These are phyloP conservation scores for Motacilla tschutschensis DNA, from an alignment of 2,113 vertebrate genomes.

Conservation along the genomic window DNA sequence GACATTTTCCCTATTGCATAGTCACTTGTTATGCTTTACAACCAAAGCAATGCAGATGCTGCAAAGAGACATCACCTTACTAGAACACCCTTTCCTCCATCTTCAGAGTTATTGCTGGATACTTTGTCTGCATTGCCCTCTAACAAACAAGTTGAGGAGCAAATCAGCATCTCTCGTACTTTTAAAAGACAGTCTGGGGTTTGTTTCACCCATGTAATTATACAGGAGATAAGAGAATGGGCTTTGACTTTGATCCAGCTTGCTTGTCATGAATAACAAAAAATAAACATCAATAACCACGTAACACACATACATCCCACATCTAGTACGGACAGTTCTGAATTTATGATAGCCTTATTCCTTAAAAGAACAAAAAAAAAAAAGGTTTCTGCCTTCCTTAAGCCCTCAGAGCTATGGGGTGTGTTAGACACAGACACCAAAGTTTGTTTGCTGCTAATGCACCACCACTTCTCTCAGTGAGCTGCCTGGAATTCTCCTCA, in stretches of 20 bases:
- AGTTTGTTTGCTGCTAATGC: neutral
- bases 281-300: neutral
- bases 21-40: neutral
- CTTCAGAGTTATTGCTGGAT: neutral
- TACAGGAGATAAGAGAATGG: neutral
- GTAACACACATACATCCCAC: neutral
- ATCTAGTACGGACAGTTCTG: neutral
- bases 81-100: neutral
- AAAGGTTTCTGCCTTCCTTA: neutral
- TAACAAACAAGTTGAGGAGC: neutral
- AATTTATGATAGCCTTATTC: neutral
- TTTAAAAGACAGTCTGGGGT: neutral
- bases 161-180: neutral
- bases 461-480: neutral
- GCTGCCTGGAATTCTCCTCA: neutral
- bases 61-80: neutral
- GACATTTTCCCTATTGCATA: neutral
- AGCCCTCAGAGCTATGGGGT: neutral
- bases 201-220: neutral
- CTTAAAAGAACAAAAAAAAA: neutral
- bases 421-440: neutral
- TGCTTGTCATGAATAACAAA: neutral
- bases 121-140: neutral
- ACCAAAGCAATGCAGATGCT: neutral
- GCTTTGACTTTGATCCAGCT: neutral